Base-by-base conservation (phyloP, 2,113 vertebrate genomes). In the Halichoeres trimaculatus region DNA sequence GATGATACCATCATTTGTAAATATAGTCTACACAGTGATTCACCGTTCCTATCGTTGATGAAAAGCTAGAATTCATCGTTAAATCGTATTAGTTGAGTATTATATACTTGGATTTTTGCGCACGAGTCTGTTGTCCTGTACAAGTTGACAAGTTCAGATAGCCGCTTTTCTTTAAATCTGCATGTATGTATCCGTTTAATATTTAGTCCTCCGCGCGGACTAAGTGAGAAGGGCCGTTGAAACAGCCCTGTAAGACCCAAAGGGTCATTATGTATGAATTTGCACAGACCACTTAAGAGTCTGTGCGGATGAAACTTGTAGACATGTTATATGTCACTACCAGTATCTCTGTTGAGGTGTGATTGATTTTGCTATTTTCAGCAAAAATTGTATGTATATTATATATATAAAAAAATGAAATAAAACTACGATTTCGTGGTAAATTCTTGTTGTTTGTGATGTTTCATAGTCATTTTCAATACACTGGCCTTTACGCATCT, bases 241-340 rank as follows among this genome's bases (percentile, higher is more conserved):
- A 93, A 92, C 93, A 81, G 90, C 92, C 92, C 88, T 84, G 93
- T 94, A 94, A 94, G 93, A 94, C 91, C 93, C 94, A 60, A 85
- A 36, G 94, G 94, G 93, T 93, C 92, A 90, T 60, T 84, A 26
- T 89, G 84, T 92, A 83, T 90, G 43, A 76, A 91, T 92, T 85
- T 94, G 93, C 94, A 89, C 85, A 22, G 38, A 11, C 73, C 78
- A 78, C 78, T 73, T 87, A 57, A 87, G 83, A n/a, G 30, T 90
- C 85, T 83, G 88, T 87, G 92, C 90, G 89, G 86, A 92, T 90
- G 54, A 67, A 59, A 52, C 61, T 30, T 82, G 91, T 94, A 92
- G 85, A 84, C 92, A 92, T 77, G 63, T 85, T 16, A 35, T 80
- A 67, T 93, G 89, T 90, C 90, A 74, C 57, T 68, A 19, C n/a